A percentile compares a stretch with the other conserved stretches of the same genome.
Conservation (phyloP, 2,888 invertebrate species). For the Plagodis dolabraria region DNA sequence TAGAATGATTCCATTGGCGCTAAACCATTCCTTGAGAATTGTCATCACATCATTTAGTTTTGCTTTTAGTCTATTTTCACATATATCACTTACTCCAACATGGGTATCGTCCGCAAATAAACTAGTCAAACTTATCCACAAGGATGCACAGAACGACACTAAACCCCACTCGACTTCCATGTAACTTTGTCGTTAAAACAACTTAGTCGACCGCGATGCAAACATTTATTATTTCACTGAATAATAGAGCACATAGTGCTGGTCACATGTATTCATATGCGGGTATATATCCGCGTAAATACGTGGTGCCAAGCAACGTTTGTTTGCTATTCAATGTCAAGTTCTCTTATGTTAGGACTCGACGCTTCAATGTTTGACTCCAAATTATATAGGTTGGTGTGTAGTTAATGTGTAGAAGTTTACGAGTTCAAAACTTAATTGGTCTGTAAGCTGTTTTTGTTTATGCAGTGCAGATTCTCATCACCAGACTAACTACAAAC, state of each 20-base stretch:
- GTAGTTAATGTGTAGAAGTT: too few relatives aligned
- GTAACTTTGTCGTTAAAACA: constrained; percentile 68
- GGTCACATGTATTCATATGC: constrained; percentile 31
- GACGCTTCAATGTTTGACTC: background rate
- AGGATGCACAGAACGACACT: constrained; percentile 70
- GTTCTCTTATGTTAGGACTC: background rate
- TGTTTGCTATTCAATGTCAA: constrained; percentile 14
- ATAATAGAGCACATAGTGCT: constrained; percentile 43
- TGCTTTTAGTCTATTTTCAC: too few relatives aligned
- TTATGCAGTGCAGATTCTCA: too few relatives aligned
- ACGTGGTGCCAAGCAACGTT: background rate
- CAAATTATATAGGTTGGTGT: background rate
- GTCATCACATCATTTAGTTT: too few relatives aligned
- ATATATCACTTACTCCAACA: too few relatives aligned
- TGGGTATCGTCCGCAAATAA: too few relatives aligned
- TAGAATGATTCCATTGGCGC: too few relatives aligned
- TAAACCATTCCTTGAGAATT: too few relatives aligned
- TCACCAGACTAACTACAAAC: too few relatives aligned
- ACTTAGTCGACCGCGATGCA: constrained; percentile 53
- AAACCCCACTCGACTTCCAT: constrained; percentile 67
- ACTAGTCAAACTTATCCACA: constrained; percentile 68
- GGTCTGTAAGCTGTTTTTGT: too few relatives aligned
- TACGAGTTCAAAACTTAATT: too few relatives aligned
- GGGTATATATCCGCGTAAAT: background rate
- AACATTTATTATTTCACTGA: constrained; percentile 57